Evolutionary conservation across 2,113 vertebrate species (phyloP).

Genomic region (Platysternon megacephalum): DNA sequence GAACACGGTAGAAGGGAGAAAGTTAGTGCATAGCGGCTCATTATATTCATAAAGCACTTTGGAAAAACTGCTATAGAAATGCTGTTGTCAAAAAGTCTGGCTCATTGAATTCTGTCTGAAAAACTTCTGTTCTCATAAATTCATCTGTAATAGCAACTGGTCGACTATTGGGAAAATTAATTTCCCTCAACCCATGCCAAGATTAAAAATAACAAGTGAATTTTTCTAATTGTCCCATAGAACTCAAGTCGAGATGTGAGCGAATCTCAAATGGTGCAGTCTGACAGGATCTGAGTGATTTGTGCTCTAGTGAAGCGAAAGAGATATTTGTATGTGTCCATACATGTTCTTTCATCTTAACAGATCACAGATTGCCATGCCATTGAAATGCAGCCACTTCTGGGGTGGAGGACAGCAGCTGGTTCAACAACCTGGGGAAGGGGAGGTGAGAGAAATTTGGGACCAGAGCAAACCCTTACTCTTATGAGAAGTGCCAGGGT

Average conservation of each 20-base stretch:
- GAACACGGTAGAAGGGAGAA: constrained; percentile 45
- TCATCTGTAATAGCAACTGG: constrained; percentile 52
- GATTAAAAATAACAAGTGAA: constrained; percentile 50
- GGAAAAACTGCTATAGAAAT: constrained; percentile 42
- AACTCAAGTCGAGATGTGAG: background rate
- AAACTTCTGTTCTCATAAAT: constrained; percentile 50
- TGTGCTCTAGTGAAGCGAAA: background rate
- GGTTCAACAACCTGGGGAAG: background rate
- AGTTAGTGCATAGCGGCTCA: constrained; percentile 1
- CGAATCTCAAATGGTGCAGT: background rate
- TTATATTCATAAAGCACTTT: constrained; percentile 53
- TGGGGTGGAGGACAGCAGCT: background rate
- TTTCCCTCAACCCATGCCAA: background rate
- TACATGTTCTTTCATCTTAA: accelerated
- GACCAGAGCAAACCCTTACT: accelerated
- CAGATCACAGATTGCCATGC: accelerated
- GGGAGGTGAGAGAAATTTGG: background rate
- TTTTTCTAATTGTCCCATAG: constrained; percentile 55
- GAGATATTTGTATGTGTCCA: background rate
- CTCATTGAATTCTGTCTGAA: constrained; percentile 56
- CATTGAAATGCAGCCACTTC: background rate
- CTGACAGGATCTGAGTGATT: background rate
- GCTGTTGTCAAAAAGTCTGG: constrained; percentile 60
- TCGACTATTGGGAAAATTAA: constrained; percentile 3
- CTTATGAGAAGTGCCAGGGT: accelerated